These are phyloP conservation scores for Metellina segmentata DNA, from an alignment of 2,888 invertebrate species.

Conservation along the genomic window DNA sequence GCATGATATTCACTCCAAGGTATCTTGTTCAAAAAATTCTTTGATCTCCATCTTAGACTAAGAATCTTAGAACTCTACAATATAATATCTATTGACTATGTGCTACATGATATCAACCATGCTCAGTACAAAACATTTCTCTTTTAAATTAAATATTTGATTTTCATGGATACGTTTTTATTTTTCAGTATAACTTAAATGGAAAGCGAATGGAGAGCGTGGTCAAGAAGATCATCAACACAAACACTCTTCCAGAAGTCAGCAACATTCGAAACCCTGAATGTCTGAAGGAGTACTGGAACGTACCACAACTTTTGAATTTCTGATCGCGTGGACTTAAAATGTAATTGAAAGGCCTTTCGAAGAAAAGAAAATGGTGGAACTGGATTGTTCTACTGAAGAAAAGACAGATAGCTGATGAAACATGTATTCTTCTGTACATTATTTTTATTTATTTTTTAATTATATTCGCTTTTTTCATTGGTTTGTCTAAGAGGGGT, in stretches of 20 bases:
- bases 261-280: slow-evolving; percentile 65
- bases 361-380: neutral
- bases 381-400: neutral
- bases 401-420: neutral
- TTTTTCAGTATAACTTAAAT: slow-evolving; percentile 68
- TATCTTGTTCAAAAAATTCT: no score
- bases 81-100: no score
- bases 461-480: neutral
- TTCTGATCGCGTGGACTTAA: slow-evolving; percentile 1
- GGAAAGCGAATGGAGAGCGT: slow-evolving; percentile 73
- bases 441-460: slow-evolving; percentile 14
- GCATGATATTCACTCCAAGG: no score
- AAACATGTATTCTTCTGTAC: neutral
- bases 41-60: no score
- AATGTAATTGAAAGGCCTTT: neutral
- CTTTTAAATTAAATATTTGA: no score
- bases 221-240: slow-evolving; percentile 62
- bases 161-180: neutral
- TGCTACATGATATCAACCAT: no score
- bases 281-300: slow-evolving; percentile 57
- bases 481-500: neutral
- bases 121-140: no score
- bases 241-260: slow-evolving; percentile 59
- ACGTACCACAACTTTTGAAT: slow-evolving; percentile 58
- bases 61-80: no score